Base-by-base conservation (phyloP, 2,888 invertebrate genomes). In the Archaeoteleia sp. region DNA sequence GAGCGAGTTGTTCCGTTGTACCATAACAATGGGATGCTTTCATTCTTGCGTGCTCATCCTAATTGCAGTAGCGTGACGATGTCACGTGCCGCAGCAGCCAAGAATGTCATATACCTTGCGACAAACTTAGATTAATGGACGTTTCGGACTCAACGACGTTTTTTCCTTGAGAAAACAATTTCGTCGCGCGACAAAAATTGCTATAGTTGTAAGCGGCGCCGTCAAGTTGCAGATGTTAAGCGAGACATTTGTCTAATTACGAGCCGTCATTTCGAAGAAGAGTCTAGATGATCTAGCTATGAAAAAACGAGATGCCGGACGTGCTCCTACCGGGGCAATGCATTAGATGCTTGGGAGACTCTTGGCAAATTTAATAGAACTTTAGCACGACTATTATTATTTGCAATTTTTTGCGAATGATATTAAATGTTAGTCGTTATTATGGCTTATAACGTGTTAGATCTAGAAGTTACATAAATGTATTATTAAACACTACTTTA, bases 81-180 rank as follows among this genome's bases (percentile, higher is more conserved):
- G 14, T 54, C 34, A 34, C 53, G 25, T 54, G 20, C 14, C 14
- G 34, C 29, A 12, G 23, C 29, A 13, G 35, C 23, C 12, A 43
- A 54, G 43, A 55, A 45, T 35, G 32, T 45, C 37, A 45, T 55
- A 43, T 14, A 45, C 34, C 30, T 40, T 23, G 14, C 15, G 17
- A 40, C 35, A 10, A 54, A 54, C 30, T 14, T 45, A 15, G 55
- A 55, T 55, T 55, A 55, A 55, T 55, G 54, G 54, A 54, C 17
- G 23, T 20, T 34, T 48, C 48, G 27, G 15, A 23, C 12, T 8
- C 32, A 20, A 45, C 20, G 14, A 35, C 17, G 23, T 13, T 35
- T 48, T 35, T 48, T 48, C 14, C 32, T 7, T 6, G 20, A 23
- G 14, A 17, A 25, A 48, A 48, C 27, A 48, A 37, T 37, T 37